Percentiles rank a stretch among this genome's conserved stretches.
Conservation (phyloP, 2,888 invertebrate genomes). For the Polydrusus cervinus region DNA sequence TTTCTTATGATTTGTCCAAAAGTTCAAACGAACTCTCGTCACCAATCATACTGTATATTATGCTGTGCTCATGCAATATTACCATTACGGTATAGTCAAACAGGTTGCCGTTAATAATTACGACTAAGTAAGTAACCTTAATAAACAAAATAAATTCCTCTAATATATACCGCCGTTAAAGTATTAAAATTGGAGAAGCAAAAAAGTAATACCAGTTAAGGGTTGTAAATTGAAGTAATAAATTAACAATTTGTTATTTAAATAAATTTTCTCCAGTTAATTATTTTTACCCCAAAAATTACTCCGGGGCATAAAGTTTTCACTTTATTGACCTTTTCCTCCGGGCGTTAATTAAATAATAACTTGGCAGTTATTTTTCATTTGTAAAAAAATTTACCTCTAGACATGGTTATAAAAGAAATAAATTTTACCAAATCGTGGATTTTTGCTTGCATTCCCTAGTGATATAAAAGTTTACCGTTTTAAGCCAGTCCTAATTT, state of each 20-base stretch:
- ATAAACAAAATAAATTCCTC: neutral
- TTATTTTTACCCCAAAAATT: slow-evolving; percentile 14
- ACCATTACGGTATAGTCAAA: no score
- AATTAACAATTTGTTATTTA: slow-evolving; percentile 16
- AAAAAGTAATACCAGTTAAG: slow-evolving; percentile 1
- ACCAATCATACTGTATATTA: no score
- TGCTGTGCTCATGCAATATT: no score
- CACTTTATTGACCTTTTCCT: slow-evolving; percentile 13
- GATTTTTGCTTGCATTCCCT: no score
- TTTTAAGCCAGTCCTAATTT: no score
- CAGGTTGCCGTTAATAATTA: no score
- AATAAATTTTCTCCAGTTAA: slow-evolving; percentile 6
- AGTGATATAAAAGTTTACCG: no score
- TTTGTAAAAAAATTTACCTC: neutral
- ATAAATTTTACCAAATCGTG: no score
- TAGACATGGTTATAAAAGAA: neutral
- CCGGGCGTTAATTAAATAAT: neutral
- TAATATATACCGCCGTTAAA: neutral
- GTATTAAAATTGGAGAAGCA: slow-evolving; percentile 5
- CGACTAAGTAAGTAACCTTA: no score
- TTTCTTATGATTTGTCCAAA: no score
- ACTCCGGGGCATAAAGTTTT: neutral
- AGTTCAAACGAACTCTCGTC: no score
- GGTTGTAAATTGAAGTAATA: neutral
- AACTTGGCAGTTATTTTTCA: slow-evolving; percentile 7